Conservation (phyloP, 2,113 vertebrate species). For the Neolamprologus brichardi region DNA sequence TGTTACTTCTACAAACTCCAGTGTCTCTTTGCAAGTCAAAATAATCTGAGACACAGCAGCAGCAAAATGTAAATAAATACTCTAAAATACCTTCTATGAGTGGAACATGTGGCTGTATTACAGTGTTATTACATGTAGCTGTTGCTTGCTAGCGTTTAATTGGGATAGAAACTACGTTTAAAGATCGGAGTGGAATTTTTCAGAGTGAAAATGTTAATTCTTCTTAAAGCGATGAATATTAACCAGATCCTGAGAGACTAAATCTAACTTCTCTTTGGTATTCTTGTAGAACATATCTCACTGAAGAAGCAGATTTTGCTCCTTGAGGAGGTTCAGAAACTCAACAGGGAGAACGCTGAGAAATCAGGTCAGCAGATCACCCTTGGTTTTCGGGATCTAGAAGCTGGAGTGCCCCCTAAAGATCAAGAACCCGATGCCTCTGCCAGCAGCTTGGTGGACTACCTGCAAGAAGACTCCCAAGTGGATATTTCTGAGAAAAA, state of each 20-base stretch:
- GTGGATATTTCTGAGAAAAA: not conserved
- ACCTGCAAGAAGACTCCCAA: constrained; percentile 37
- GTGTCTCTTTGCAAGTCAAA: not conserved
- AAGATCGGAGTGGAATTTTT: not conserved
- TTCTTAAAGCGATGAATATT: not conserved
- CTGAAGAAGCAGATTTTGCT: constrained; percentile 67
- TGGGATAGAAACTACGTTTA: not conserved
- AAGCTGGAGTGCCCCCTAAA: not conserved
- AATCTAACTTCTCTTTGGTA: not conserved
- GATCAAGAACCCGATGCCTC: not conserved
- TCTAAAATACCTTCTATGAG: not conserved
- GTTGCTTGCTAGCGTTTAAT: not conserved
- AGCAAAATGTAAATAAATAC: not conserved
- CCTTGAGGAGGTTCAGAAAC: constrained; percentile 77
- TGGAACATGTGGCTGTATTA: not conserved
- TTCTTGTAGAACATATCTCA: constrained; percentile 66
- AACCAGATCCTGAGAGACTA: not conserved
- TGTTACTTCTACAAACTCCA: not conserved
- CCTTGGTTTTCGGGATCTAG: constrained; percentile 1
- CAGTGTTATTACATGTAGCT: not conserved
- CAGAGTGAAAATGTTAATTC: not conserved
- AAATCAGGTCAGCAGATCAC: constrained; percentile 48
- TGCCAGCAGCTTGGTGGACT: constrained; percentile 13
- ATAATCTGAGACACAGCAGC: not conserved
- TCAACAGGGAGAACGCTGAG: constrained; percentile 80